These are phyloP conservation scores for Microplitis mediator DNA, from an alignment of 1,140 invertebrate genomes.

Conservation along the genomic window DNA sequence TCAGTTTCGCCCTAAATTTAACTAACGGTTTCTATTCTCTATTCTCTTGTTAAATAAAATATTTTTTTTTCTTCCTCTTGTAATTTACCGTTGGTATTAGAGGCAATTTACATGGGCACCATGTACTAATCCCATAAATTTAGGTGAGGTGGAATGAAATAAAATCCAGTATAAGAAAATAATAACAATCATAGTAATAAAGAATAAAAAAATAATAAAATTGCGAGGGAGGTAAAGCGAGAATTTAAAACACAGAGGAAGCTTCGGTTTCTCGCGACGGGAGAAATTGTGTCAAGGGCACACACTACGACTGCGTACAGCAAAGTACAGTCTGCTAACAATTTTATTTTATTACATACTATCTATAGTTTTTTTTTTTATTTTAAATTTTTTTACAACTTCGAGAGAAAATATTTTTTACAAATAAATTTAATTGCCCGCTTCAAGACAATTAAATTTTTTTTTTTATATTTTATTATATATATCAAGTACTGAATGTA, in stretches of 20 bases:
- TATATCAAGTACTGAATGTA: too few species aligned
- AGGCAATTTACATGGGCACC: too few species aligned
- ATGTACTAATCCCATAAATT: too few species aligned
- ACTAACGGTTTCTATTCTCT: too few species aligned
- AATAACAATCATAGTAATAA: background rate
- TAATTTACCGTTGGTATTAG: too few species aligned
- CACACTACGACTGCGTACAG: conserved; percentile 13
- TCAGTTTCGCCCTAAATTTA: too few species aligned
- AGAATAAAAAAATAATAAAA: background rate
- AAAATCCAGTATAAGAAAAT: background rate
- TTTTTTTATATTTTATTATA: background rate
- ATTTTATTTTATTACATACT: background rate
- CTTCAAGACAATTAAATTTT: background rate
- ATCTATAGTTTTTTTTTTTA: background rate
- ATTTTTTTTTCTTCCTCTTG: too few species aligned
- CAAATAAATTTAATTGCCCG: background rate
- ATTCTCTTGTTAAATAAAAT: too few species aligned
- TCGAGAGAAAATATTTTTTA: background rate
- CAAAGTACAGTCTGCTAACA: background rate
- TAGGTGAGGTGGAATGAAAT: background rate
- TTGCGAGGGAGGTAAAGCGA: conserved; percentile 23
- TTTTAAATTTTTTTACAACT: background rate
- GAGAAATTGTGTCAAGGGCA: conserved; percentile 58
- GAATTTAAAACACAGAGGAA: conserved; percentile 33
- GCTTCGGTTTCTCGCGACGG: conserved; percentile 34